Evolutionary conservation across 2,888 invertebrate species (phyloP).

Genomic region (Meta bourneti): DNA sequence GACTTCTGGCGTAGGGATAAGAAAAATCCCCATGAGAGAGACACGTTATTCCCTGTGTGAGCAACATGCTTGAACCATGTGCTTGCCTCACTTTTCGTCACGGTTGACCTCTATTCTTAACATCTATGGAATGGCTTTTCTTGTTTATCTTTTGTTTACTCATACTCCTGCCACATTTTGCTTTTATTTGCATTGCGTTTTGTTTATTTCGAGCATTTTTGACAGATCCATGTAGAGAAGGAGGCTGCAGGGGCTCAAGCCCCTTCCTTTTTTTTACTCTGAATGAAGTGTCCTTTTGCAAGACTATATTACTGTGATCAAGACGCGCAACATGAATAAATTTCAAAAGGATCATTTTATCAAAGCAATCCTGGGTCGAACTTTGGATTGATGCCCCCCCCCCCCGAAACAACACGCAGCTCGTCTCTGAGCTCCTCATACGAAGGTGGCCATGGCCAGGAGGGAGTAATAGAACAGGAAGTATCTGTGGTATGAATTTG

Average conservation of each 20-base stretch:
- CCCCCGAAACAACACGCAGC: no score
- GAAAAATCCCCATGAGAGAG: background rate
- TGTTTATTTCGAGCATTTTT: background rate
- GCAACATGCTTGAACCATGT: slow-evolving; percentile 7
- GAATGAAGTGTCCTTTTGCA: no score
- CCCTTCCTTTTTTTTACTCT: no score
- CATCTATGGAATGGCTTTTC: slow-evolving; percentile 31
- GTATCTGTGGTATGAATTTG: no score
- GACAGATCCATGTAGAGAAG: background rate
- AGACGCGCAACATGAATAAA: no score
- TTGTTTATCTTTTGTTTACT: slow-evolving; percentile 13
- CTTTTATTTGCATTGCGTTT: slow-evolving; percentile 13
- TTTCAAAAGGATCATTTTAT: no score
- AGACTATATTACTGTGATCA: no score
- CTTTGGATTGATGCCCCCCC: no score
- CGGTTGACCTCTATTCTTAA: slow-evolving; percentile 51
- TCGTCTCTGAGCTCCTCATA: no score
- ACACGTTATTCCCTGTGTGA: slow-evolving; percentile 8
- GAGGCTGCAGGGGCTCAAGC: background rate
- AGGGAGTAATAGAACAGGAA: no score
- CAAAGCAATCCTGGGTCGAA: no score
- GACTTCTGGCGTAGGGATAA: background rate
- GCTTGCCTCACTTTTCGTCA: slow-evolving; percentile 29
- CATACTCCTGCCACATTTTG: slow-evolving; percentile 25
- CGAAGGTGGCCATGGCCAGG: no score